Conservation (phyloP, 2,888 invertebrate genomes). For the Tachina lurida region DNA sequence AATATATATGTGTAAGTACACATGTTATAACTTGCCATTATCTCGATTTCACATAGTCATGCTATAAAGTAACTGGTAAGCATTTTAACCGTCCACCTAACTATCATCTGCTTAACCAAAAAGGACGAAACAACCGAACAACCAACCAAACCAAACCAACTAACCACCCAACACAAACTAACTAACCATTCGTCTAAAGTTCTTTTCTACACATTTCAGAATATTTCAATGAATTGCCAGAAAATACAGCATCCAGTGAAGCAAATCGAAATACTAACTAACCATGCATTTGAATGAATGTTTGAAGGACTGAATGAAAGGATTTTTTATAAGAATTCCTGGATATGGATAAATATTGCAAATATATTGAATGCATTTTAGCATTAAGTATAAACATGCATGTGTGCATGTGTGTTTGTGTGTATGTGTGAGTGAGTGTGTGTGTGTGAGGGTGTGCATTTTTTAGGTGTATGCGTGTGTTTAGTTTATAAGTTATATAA, state of each 20-base stretch:
- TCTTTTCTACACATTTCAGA: slow-evolving; percentile 36
- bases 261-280: slow-evolving; percentile 65
- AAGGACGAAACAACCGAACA: slow-evolving; percentile 10
- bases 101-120: slow-evolving; percentile 37
- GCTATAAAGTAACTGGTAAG: slow-evolving; percentile 40
- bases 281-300: slow-evolving; percentile 57
- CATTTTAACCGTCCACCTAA: slow-evolving; percentile 28
- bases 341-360: slow-evolving; percentile 15
- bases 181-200: slow-evolving; percentile 33
- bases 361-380: slow-evolving; percentile 50
- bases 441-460: neutral
- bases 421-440: neutral
- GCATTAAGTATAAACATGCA: slow-evolving; percentile 4
- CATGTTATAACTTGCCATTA: slow-evolving; percentile 14
- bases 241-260: slow-evolving; percentile 64
- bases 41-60: slow-evolving; percentile 17
- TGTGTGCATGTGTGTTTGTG: neutral
- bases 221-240: slow-evolving; percentile 52
- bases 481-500: slow-evolving; percentile 21
- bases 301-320: slow-evolving; percentile 18
- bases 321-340: neutral
- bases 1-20: neutral
- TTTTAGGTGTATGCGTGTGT: neutral
- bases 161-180: neutral
- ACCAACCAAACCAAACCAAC: neutral